Percentiles rank a stretch among this genome's conserved stretches.
These are phyloP conservation scores for Passer montanus DNA, from an alignment of 2,113 vertebrate species.

Conservation along the genomic window DNA sequence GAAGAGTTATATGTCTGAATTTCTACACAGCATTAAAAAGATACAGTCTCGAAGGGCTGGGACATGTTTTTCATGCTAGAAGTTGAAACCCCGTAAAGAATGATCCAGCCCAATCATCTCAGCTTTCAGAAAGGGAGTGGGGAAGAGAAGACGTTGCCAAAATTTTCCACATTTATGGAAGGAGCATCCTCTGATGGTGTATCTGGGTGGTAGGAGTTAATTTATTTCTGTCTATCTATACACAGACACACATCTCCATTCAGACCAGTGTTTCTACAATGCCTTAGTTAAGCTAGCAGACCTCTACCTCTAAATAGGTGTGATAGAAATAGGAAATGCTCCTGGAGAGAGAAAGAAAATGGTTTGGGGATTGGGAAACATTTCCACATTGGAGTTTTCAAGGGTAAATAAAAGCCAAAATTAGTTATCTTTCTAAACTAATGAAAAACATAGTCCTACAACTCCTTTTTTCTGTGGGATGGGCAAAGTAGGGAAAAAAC, in stretches of 20 bases:
- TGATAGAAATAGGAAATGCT: neutral
- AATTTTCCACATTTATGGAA: neutral
- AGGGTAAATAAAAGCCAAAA: neutral
- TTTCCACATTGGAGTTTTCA: neutral
- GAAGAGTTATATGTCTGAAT: neutral
- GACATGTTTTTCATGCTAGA: neutral
- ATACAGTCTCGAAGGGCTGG: neutral
- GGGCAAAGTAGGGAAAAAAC: neutral
- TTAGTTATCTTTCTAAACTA: neutral
- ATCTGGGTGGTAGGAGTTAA: neutral
- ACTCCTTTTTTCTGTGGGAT: neutral
- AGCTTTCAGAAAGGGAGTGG: neutral
- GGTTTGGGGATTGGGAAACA: neutral
- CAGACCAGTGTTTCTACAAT: neutral
- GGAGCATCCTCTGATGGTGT: neutral
- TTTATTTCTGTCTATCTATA: neutral
- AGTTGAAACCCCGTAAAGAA: neutral
- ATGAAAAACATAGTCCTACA: neutral
- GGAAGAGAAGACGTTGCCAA: neutral
- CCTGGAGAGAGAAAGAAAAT: neutral
- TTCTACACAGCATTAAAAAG: neutral
- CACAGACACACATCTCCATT: neutral
- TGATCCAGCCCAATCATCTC: neutral
- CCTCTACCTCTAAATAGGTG: accelerated
- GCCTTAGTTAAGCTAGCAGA: neutral